Base-by-base conservation (phyloP, 2,888 invertebrate genomes). In the Azorinus chamasolen region DNA sequence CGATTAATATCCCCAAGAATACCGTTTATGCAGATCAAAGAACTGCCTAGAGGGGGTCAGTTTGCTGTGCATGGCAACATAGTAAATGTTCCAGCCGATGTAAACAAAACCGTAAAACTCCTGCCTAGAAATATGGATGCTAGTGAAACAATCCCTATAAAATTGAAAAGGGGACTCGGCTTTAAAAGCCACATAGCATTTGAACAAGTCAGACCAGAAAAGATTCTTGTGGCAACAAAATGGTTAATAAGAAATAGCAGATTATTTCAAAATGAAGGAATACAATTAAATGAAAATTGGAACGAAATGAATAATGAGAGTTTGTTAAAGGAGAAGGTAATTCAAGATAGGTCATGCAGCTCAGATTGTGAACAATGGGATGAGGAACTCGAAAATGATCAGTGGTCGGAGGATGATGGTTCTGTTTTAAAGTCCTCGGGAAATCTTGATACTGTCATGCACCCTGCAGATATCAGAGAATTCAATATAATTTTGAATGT, bases 11-110 rank as follows among this genome's bases (percentile, higher is more conserved):
- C 91, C 8, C 89, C 89, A 18, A 84, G 86, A 25, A 78, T 92
- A 25, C 87, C 89, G 37, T 92, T 92, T 69, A 91, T 91, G 90
- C 90, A 91, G 79, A 90, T 92, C 39, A 57, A 85, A 66, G 69
- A 89, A n/a, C 79, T 89, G 43, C 85, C 89, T 22, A 48, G 74
- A 24, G 84, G 79, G 46, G 65, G 79, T 5, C 87, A 85, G 50
- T 41, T 54, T 18, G 68, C 79, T 20, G 57, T 86, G 1, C 70
- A 66, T 37, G 85, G 84, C 12, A 82, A 81, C 63, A 85, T 92
- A 24, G 88, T 91, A 0, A 91, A 91, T 75, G 86, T 91, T 14
- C 86, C 86, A 18, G 75, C 87, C 12, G 85, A 90, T 69, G 79
- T 90, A 16, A 62, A 62, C 20, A 18, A 27, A 14, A 50, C 50